These are phyloP conservation scores for Mugil cephalus DNA, from an alignment of 2,113 vertebrate genomes.

Conservation along the genomic window DNA sequence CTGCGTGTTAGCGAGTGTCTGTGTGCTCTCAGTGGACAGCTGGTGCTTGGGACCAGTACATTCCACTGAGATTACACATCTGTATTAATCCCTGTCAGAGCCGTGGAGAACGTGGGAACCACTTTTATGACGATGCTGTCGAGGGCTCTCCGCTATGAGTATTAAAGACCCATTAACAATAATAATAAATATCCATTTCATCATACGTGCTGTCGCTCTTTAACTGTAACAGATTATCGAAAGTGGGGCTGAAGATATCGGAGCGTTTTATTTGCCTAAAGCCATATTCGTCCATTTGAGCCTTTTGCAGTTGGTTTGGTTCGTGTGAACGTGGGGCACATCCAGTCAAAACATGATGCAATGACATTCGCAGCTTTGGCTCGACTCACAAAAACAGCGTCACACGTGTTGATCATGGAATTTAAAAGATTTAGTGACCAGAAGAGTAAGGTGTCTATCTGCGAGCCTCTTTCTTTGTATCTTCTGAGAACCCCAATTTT, in stretches of 20 bases:
- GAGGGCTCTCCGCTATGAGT: slow-evolving; percentile 22
- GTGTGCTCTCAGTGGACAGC: slow-evolving; percentile 62
- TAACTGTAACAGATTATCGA: not conserved
- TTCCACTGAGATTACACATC: slow-evolving; percentile 82
- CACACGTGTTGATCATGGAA: too few species aligned
- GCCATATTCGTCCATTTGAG: not conserved
- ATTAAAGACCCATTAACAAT: slow-evolving; percentile 23
- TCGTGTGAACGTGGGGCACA: not conserved
- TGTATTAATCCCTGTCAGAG: slow-evolving; percentile 73
- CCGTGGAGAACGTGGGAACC: slow-evolving; percentile 55
- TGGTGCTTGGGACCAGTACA: slow-evolving; percentile 65
- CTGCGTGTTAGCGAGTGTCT: slow-evolving; percentile 40
- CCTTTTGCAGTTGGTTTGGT: not conserved
- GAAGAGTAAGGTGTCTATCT: too few species aligned
- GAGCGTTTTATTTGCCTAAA: not conserved
- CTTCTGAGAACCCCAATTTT: too few species aligned
- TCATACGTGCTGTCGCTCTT: slow-evolving; percentile 17
- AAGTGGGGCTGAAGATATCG: not conserved
- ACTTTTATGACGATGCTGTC: slow-evolving; percentile 66
- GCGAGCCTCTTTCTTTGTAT: too few species aligned
- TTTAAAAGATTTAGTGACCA: too few species aligned
- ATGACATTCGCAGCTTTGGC: too few species aligned
- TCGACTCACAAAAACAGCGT: too few species aligned
- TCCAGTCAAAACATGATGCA: too few species aligned
- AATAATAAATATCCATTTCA: slow-evolving; percentile 46